Base-by-base conservation (phyloP, 2,113 vertebrate genomes). In the Lampris incognitus region DNA sequence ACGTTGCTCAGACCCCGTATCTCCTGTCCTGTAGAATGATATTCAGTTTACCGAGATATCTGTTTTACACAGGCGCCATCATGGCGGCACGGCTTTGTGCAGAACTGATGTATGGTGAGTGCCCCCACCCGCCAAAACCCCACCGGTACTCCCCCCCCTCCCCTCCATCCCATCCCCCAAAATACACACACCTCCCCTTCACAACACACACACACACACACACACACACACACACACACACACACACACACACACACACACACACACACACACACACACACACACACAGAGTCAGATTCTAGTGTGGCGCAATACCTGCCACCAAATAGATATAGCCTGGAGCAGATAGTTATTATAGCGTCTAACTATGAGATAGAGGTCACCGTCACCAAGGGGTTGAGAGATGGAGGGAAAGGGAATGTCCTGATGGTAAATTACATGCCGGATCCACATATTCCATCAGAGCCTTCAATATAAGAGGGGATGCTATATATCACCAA, bases 11-110 rank as follows among this genome's bases (percentile, higher is more conserved):
- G 6, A 6, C 78, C 24, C 72, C 58, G n/a, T 78, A 66, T 80
- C 81, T 84, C 81, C 60, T n/a, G 77, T 71, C 63, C 55, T 46
- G 0, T 49, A 73, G 79, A 82, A 74, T 76, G 79, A 86, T 79
- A 79, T 90, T 88, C 81, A 69, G 69, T 85, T 89, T 56, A 37
- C 78, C 4, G 62, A 70, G 78, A 82, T 92, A 90, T 92, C 91
- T 92, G 77, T 58, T 84, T 87, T 81, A 79, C 83, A 84, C 90
- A 87, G 86, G 66, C 76, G 24, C 50, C 78, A n/a, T 55, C 78
- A 48, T 78, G 74, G 79, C 66, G 81, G 76, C 69, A 74, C 3
- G 71, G 80, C 74, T 75, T 67, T 69, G 46, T 74, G 75, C 71
- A 37, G 69, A 49, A 86, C 83, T 74, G 84, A 90, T 87, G 84